These are phyloP conservation scores for Eriocheir sinensis DNA, from an alignment of 1,140 invertebrate species.

Conservation along the genomic window DNA sequence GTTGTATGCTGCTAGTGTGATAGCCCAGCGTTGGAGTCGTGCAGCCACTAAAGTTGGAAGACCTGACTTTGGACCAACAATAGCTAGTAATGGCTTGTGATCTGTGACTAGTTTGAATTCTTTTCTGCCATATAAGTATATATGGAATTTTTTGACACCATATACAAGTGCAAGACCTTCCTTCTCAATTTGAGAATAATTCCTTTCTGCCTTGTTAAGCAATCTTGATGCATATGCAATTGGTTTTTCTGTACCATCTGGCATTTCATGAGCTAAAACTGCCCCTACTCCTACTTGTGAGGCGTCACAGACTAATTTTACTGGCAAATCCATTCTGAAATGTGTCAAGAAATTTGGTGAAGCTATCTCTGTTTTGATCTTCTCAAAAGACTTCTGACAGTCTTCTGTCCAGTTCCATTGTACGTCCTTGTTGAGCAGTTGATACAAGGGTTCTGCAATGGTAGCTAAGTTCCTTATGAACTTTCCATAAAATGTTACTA, in stretches of 20 bases:
- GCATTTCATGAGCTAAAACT: constrained; percentile 81
- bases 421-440: too few relatives aligned
- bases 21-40: constrained; percentile 49
- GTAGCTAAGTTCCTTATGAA: too few relatives aligned
- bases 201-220: constrained; percentile 82
- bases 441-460: too few relatives aligned
- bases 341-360: constrained; percentile 4
- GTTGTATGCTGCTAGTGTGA: constrained; percentile 7
- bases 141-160: constrained; percentile 83
- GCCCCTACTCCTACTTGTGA: constrained; percentile 81
- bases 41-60: constrained; percentile 59
- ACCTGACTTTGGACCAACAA: constrained; percentile 44
- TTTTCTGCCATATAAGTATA: constrained; percentile 83
- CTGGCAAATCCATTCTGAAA: not conserved
- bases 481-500: too few relatives aligned
- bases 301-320: constrained; percentile 77
- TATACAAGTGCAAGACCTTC: constrained; percentile 84
- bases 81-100: constrained; percentile 38
- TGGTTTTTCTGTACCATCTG: constrained; percentile 80
- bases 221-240: constrained; percentile 82
- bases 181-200: constrained; percentile 84
- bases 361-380: constrained; percentile 17
- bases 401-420: too few relatives aligned
- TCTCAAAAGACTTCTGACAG: too few relatives aligned
- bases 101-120: constrained; percentile 80